These are phyloP conservation scores for Drosophila kikkawai DNA, from an alignment of 1,140 invertebrate species.

Conservation along the genomic window DNA sequence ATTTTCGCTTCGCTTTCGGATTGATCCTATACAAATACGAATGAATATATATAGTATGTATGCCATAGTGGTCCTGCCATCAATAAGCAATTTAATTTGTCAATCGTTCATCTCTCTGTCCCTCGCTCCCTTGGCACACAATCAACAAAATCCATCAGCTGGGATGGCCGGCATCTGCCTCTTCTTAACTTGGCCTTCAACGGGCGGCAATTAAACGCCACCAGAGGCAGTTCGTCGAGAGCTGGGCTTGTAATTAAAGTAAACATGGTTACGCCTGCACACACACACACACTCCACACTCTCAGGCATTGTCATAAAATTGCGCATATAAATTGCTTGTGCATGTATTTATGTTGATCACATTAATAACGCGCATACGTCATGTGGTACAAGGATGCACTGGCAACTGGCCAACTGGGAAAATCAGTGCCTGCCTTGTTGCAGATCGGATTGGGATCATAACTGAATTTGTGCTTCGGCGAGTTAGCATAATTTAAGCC, in stretches of 20 bases:
- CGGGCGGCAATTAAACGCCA: conserved; percentile 57
- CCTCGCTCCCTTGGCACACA: conserved; percentile 40
- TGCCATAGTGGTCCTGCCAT: conserved; percentile 46
- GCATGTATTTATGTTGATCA: conserved; percentile 63
- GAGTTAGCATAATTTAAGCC: not conserved
- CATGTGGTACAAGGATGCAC: conserved; percentile 58
- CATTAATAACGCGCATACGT: conserved; percentile 76
- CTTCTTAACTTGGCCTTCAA: conserved; percentile 50
- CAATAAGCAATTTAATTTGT: conserved; percentile 83
- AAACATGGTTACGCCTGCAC: conserved; percentile 50
- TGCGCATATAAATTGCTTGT: conserved; percentile 74
- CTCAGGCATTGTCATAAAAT: conserved; percentile 69
- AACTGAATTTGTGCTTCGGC: conserved; percentile 18
- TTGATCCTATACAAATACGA: conserved; percentile 22
- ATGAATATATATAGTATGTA: not conserved
- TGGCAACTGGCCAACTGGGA: not conserved
- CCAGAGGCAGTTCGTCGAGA: conserved; percentile 34
- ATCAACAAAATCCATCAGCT: conserved; percentile 74
- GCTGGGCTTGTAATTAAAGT: conserved; percentile 71
- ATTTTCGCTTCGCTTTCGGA: conserved; percentile 37
- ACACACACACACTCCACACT: conserved; percentile 5
- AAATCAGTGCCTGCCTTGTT: conserved; percentile 5
- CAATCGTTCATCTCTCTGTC: conserved; percentile 56
- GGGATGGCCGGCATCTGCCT: conserved; percentile 24
- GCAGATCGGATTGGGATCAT: conserved; percentile 24